phyloP scores from a whole-genome alignment of 2,888 invertebrate species.

The Philonicus albiceps region DNA sequence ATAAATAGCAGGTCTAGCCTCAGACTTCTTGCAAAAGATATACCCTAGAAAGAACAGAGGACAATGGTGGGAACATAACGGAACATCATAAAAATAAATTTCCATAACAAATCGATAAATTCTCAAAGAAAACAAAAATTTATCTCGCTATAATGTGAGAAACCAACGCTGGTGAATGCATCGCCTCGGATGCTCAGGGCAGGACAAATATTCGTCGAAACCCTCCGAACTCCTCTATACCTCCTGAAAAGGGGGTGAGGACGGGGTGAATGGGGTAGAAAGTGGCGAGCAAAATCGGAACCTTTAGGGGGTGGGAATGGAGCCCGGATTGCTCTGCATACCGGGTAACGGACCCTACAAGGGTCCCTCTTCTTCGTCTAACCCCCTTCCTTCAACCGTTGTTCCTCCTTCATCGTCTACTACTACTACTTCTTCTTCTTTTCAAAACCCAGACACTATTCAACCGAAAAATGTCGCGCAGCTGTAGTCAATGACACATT shows the following conservation, averaged over 20 bases:
- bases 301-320: not conserved
- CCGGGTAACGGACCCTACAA: not conserved
- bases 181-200: not conserved
- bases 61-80: not conserved
- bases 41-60: not conserved
- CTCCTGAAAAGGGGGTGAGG: not conserved
- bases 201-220: not conserved
- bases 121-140: constrained; percentile 37
- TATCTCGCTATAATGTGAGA: constrained; percentile 33
- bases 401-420: not conserved
- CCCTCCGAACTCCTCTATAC: not conserved
- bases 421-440: not conserved
- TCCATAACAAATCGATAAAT: constrained; percentile 41
- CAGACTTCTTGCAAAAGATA: not conserved
- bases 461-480: constrained; percentile 42
- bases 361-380: not conserved
- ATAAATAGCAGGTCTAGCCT: not conserved
- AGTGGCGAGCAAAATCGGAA: not conserved
- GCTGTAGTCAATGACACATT: constrained; percentile 38
- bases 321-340: constrained; percentile 21
- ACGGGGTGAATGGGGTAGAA: constrained; percentile 7
- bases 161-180: constrained; percentile 16
- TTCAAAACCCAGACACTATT: constrained; percentile 35
- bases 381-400: not conserved
- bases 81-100: constrained; percentile 40